Evolutionary conservation across 2,797 vertebrate species (phyloP).

Genomic region (Gymnoscopelus braueri): DNA sequence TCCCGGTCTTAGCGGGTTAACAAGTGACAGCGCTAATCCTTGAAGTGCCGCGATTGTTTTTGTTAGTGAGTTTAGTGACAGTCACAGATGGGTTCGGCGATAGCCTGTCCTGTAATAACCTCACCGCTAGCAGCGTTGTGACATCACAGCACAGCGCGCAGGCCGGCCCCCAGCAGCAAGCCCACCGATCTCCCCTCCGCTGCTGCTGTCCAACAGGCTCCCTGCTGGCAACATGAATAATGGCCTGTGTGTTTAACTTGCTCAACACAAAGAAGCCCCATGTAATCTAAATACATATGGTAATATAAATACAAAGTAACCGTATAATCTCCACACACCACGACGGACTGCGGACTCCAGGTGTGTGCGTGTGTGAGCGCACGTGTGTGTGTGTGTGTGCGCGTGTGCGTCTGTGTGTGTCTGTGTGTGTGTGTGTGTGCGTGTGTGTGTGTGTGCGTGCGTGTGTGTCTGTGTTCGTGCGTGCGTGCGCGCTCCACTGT

Average conservation of each 20-base stretch:
- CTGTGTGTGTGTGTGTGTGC: slow-evolving; percentile 8
- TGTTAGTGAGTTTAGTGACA: slow-evolving; percentile 24
- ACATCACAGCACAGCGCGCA: slow-evolving; percentile 47
- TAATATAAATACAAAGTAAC: slow-evolving; percentile 84
- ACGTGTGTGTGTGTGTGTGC: slow-evolving; percentile 8
- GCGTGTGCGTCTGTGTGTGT: slow-evolving; percentile 28
- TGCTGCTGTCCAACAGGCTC: slow-evolving; percentile 61
- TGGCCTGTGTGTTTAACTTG: slow-evolving; percentile 81
- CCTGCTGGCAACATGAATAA: slow-evolving; percentile 74
- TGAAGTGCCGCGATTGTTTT: slow-evolving; percentile 20
- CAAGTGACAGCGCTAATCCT: neutral
- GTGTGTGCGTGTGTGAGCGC: slow-evolving; percentile 24
- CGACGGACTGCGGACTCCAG: slow-evolving; percentile 16
- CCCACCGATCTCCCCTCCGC: slow-evolving; percentile 56
- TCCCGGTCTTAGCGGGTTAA: too few species aligned
- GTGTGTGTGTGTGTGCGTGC: slow-evolving; percentile 17
- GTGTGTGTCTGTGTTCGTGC: neutral
- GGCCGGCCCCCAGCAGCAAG: slow-evolving; percentile 7
- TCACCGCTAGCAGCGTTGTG: slow-evolving; percentile 31
- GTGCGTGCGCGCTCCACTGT: slow-evolving; percentile 54
- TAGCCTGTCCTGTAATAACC: slow-evolving; percentile 71
- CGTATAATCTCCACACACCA: slow-evolving; percentile 70
- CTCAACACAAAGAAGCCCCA: slow-evolving; percentile 79
- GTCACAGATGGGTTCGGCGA: slow-evolving; percentile 25
- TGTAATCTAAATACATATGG: slow-evolving; percentile 87